Evolutionary conservation across 1,140 invertebrate genomes (phyloP).

Genomic region (Achroia grisella): DNA sequence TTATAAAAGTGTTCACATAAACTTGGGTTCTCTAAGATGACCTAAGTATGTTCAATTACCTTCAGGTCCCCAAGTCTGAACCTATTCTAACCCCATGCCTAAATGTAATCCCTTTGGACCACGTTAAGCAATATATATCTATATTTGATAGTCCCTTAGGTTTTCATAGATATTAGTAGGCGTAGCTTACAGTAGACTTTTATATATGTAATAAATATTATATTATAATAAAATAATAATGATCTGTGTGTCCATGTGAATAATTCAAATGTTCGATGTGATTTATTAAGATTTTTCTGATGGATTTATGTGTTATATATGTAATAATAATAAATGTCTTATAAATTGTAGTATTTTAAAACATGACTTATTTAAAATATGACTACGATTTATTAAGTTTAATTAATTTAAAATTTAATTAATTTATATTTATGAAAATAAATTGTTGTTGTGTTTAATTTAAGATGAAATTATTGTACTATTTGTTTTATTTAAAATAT

Average conservation of each 20-base stretch:
- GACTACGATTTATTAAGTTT: not conserved
- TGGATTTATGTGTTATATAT: slow-evolving; percentile 16
- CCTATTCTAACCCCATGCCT: slow-evolving; percentile 44
- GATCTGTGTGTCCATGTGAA: slow-evolving; percentile 26
- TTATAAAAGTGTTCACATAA: slow-evolving; percentile 10
- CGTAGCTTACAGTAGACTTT: slow-evolving; percentile 61
- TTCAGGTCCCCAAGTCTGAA: slow-evolving; percentile 34
- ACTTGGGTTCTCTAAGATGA: slow-evolving; percentile 2
- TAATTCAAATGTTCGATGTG: slow-evolving; percentile 17
- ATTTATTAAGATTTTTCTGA: slow-evolving; percentile 17
- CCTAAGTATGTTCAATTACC: not conserved
- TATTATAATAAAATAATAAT: slow-evolving; percentile 3
- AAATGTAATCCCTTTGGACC: slow-evolving; percentile 64
- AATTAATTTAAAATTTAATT: not conserved
- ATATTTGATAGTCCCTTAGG: slow-evolving; percentile 55
- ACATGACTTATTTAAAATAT: not conserved
- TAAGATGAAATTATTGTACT: too few species aligned
- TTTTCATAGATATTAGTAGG: slow-evolving; percentile 47
- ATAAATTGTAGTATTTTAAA: slow-evolving; percentile 7
- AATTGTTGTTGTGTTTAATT: too few species aligned
- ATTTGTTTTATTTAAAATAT: too few species aligned
- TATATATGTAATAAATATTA: slow-evolving; percentile 28
- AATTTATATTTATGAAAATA: too few species aligned
- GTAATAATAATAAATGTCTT: not conserved
- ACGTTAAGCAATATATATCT: slow-evolving; percentile 65